phyloP scores from a whole-genome alignment of 2,797 vertebrate genomes.

The Bucorvus abyssinicus region DNA sequence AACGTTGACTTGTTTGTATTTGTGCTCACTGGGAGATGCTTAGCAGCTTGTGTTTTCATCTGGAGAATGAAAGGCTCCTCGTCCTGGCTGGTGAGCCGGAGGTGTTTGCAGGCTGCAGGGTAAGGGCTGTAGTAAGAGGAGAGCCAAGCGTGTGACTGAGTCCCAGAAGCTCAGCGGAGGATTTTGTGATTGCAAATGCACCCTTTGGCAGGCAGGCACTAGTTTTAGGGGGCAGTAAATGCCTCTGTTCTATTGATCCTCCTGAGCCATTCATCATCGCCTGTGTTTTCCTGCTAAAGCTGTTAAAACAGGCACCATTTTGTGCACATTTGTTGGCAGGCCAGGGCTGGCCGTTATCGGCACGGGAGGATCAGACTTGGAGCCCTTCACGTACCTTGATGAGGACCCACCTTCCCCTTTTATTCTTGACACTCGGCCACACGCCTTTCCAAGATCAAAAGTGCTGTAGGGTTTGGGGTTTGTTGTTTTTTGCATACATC shows the following conservation, averaged over 20 bases:
- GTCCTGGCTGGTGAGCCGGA: not conserved
- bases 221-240: conserved; percentile 19
- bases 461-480: not conserved
- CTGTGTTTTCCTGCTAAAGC: not conserved
- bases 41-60: conserved; percentile 32
- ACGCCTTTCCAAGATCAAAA: not conserved
- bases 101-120: not conserved
- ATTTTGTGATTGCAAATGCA: not conserved
- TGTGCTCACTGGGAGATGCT: not conserved
- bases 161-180: not conserved
- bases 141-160: not conserved
- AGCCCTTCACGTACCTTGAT: not conserved
- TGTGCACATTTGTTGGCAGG: not conserved
- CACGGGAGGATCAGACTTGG: not conserved
- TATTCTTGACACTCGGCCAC: not conserved
- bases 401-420: not conserved
- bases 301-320: conserved; percentile 14
- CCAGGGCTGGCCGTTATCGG: not conserved
- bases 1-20: conserved; percentile 13
- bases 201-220: not conserved
- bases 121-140: not conserved
- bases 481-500: not conserved
- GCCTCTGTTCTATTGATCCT: not conserved
- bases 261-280: not conserved
- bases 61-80: conserved; percentile 25